Base-by-base conservation (phyloP, 2,888 invertebrate genomes). In the Dromius quadrimaculatus region DNA sequence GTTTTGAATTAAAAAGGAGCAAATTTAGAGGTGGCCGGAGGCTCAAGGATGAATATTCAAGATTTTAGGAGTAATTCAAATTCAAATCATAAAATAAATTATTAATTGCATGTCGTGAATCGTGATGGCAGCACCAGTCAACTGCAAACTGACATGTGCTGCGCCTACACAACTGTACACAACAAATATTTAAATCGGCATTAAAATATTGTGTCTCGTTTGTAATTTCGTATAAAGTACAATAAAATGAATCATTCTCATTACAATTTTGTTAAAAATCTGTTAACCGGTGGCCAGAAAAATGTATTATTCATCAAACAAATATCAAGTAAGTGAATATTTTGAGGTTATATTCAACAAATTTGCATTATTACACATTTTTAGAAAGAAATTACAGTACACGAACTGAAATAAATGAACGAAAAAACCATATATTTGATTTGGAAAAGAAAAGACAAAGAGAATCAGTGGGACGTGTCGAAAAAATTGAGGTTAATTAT, bases 401-500 rank as follows among this genome's bases (percentile, higher is more conserved):
- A 47, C 54, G 74, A 4, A 71, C 75, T 9, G 75, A 75, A 45
- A 84, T 85, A 9, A 82, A 84, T 63, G 83, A 85, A 64, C 84
- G 87, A 20, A 88, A 90, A 66, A 89, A 89, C 81, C 86, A 89
- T 61, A 79, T 97, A 9, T 98, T 97, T 79, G 84, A 88, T 2
- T 80, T 89, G 41, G 97, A 98, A 80, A 88, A 89, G 78, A 87
- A 88, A 73, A 86, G 91, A 0, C 96, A 97, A 80, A 79, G 82
- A 45, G 87, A 89, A 28, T 83, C 86, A 9, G 85, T 97, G 6
- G 94, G 95, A 0, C 86, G 97, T 78, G 86, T 98, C 71, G 95
- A 97, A 78, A 98, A 98, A 84, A 95, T 98, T 66, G 89, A 93
- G 82, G 92, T 98, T 0, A 87, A 88, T 71, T 94, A 92, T 79